phyloP scores from a whole-genome alignment of 2,888 invertebrate genomes.

The Ganaspis brasiliensis region DNA sequence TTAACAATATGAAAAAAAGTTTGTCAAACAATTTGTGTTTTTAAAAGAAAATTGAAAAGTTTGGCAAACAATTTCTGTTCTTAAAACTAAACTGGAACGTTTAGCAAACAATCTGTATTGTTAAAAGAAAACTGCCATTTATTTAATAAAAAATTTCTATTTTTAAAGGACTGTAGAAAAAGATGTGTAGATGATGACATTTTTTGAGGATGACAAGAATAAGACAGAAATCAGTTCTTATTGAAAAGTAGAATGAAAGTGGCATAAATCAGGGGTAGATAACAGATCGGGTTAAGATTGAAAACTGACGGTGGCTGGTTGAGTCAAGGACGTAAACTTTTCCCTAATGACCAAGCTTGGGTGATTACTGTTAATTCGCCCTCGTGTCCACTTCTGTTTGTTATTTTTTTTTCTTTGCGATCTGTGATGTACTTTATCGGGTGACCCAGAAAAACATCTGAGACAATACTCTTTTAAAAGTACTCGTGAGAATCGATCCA shows the following conservation, averaged over 20 bases:
- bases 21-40: too few relatives aligned
- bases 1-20: too few relatives aligned
- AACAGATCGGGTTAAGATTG: slow-evolving; percentile 66
- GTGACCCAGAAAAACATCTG: slow-evolving; percentile 76
- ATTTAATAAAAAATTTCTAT: too few relatives aligned
- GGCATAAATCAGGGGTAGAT: background rate
- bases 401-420: slow-evolving; percentile 50
- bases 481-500: slow-evolving; percentile 41
- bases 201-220: too few relatives aligned
- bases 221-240: background rate
- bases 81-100: too few relatives aligned
- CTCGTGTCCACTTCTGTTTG: slow-evolving; percentile 58
- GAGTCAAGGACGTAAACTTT: slow-evolving; percentile 72
- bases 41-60: too few relatives aligned
- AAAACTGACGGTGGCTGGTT: slow-evolving; percentile 70
- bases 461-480: slow-evolving; percentile 34
- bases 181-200: too few relatives aligned
- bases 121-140: too few relatives aligned
- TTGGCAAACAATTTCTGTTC: too few relatives aligned
- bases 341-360: slow-evolving; percentile 73
- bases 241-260: background rate
- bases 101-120: too few relatives aligned
- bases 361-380: slow-evolving; percentile 77
- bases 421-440: slow-evolving; percentile 69
- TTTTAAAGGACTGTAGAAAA: too few relatives aligned